Evolutionary conservation across 2,797 vertebrate species (phyloP).

Genomic region (Peromyscus nudipes): DNA sequence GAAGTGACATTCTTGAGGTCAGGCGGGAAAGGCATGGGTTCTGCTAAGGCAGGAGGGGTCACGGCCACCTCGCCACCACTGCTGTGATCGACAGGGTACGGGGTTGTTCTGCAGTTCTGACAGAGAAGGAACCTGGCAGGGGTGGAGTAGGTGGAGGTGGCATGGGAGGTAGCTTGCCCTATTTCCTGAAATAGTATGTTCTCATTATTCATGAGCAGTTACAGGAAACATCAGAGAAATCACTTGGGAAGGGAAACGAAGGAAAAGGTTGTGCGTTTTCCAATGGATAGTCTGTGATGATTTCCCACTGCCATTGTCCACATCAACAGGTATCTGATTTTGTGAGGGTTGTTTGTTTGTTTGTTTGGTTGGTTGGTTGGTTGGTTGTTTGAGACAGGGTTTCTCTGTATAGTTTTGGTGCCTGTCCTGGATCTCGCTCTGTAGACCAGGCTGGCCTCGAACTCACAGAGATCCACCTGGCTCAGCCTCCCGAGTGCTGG

Average conservation of each 20-base stretch:
- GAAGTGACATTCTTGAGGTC: conserved; percentile 90
- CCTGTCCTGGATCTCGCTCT: no score
- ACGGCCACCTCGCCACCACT: conserved; percentile 62
- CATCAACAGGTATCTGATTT: conserved; percentile 87
- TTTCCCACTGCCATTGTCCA: conserved; percentile 83
- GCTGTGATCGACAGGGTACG: conserved; percentile 92
- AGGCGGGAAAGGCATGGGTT: conserved; percentile 94
- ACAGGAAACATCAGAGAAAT: conserved; percentile 70
- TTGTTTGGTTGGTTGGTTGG: no score
- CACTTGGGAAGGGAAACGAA: conserved; percentile 74
- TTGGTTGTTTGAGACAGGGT: no score
- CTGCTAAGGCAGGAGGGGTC: conserved; percentile 92
- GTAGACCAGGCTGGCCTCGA: no score
- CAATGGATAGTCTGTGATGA: conserved; percentile 82
- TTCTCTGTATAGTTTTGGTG: no score
- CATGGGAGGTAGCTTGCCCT: conserved; percentile 93
- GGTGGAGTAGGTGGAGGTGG: conserved; percentile 89
- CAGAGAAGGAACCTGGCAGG: conserved; percentile 92
- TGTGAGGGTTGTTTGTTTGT: conserved; percentile 62
- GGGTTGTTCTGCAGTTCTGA: conserved; percentile 92
- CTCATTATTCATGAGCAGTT: conserved; percentile 76
- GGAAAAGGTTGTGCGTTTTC: conserved; percentile 78
- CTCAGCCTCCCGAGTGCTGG: no score
- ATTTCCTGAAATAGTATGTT: conserved; percentile 72
- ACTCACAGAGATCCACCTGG: no score